Evolutionary conservation across 2,888 invertebrate genomes (phyloP).

Genomic region (Pseudococcus viburni): DNA sequence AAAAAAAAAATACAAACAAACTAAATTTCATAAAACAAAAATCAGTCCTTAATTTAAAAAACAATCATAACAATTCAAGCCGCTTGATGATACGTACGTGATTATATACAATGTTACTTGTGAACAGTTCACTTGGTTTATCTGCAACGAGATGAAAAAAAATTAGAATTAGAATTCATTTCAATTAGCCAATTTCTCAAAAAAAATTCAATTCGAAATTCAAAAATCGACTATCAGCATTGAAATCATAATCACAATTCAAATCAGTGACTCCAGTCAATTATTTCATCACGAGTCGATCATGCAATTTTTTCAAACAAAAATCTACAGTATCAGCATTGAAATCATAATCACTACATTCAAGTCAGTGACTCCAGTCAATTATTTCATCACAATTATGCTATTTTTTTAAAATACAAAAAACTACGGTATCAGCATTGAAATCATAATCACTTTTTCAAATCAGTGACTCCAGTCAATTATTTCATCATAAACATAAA

Average conservation of each 20-base stretch:
- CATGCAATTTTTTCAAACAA: neutral
- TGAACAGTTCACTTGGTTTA: constrained; percentile 17
- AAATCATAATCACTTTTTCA: constrained; percentile 34
- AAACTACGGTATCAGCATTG: constrained; percentile 10
- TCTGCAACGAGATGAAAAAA: constrained; percentile 2
- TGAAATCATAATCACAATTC: constrained; percentile 42
- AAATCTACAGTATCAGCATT: constrained; percentile 8
- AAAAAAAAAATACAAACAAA: constrained; percentile 41
- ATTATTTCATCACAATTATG: neutral
- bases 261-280: constrained; percentile 58
- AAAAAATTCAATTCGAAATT: too few relatives aligned
- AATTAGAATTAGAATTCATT: neutral
- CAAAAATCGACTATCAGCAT: constrained; percentile 26
- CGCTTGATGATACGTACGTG: constrained; percentile 27
- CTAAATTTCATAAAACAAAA: constrained; percentile 53
- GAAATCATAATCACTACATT: constrained; percentile 44
- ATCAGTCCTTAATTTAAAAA: constrained; percentile 52
- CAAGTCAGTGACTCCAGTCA: constrained; percentile 55
- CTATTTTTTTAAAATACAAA: neutral
- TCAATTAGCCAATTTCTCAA: too few relatives aligned
- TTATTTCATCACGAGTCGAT: neutral
- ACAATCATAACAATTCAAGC: constrained; percentile 42
- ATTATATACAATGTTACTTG: constrained; percentile 54
- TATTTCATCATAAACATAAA: neutral
- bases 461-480: constrained; percentile 56